These are phyloP conservation scores for Cervus canadensis DNA, from an alignment of 2,113 vertebrate species.

Conservation along the genomic window DNA sequence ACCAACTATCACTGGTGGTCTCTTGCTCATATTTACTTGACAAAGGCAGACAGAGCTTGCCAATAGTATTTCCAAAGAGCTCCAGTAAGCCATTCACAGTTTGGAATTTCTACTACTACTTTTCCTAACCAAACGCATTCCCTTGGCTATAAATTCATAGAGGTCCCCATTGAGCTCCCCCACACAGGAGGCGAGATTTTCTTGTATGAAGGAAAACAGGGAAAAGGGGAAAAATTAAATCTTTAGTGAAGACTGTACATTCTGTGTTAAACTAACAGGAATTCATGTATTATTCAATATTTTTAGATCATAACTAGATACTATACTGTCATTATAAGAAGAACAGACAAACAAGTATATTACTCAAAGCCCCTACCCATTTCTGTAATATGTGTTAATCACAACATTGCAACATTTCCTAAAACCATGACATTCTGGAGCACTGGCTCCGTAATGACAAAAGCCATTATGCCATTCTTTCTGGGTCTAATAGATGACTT, in stretches of 20 bases:
- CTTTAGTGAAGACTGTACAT: background rate
- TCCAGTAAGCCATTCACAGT: background rate
- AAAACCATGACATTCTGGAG: background rate
- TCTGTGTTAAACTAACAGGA: slow-evolving; percentile 13
- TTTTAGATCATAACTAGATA: slow-evolving; percentile 33
- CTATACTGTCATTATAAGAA: background rate
- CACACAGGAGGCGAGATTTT: slow-evolving; percentile 8
- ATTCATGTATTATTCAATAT: slow-evolving; percentile 24
- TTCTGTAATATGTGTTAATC: slow-evolving; percentile 18
- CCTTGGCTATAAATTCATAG: background rate
- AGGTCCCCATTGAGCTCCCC: background rate
- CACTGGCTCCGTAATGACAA: background rate
- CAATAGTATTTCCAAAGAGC: background rate
- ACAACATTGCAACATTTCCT: background rate
- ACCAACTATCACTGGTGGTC: background rate
- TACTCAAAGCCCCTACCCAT: background rate
- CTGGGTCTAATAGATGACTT: background rate
- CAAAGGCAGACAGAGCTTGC: background rate
- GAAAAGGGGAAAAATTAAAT: background rate
- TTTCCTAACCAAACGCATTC: slow-evolving; percentile 24
- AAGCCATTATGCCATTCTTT: background rate
- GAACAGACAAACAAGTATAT: background rate
- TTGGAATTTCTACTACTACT: slow-evolving; percentile 6
- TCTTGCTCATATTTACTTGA: background rate
- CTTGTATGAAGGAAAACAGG: background rate